phyloP scores from a whole-genome alignment of 1,140 invertebrate genomes.

The Trigoniulus corallinus region DNA sequence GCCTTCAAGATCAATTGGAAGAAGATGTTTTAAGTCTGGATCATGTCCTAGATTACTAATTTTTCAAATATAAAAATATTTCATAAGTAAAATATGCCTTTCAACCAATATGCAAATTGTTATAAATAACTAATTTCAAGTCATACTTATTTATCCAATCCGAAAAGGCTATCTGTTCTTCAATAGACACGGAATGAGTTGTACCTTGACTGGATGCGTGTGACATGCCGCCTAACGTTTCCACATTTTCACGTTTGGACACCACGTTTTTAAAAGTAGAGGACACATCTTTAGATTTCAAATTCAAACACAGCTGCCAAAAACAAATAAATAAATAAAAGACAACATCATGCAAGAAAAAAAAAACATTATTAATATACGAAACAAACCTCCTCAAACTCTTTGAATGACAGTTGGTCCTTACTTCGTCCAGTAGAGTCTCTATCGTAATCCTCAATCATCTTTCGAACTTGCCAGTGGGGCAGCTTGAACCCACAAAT shows the following conservation, averaged over 20 bases:
- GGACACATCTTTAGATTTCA: conserved; percentile 77
- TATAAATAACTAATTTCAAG: neutral
- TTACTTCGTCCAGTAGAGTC: conserved; percentile 46
- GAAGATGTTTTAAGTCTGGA: conserved; percentile 67
- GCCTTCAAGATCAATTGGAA: conserved; percentile 82
- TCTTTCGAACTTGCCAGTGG: conserved; percentile 74
- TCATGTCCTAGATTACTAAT: conserved; percentile 63
- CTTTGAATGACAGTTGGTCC: conserved; percentile 57
- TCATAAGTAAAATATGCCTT: neutral
- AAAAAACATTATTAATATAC: neutral
- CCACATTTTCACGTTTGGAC: conserved; percentile 80
- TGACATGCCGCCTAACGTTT: conserved; percentile 83
- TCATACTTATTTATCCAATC: conserved; percentile 98
- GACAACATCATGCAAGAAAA: neutral
- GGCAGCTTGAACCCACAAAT: conserved; percentile 82
- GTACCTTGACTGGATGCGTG: conserved; percentile 85
- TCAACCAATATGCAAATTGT: neutral
- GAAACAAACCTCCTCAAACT: conserved; percentile 55
- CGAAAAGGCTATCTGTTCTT: conserved; percentile 95
- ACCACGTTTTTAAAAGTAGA: conserved; percentile 82
- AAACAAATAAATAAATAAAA: conserved; percentile 10
- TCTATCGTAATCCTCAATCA: conserved; percentile 67
- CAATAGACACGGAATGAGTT: conserved; percentile 80
- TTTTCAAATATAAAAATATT: neutral
- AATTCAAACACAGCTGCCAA: conserved; percentile 58